Conservation (phyloP, 1,140 invertebrate species). For the Sarcophaga peregrina region DNA sequence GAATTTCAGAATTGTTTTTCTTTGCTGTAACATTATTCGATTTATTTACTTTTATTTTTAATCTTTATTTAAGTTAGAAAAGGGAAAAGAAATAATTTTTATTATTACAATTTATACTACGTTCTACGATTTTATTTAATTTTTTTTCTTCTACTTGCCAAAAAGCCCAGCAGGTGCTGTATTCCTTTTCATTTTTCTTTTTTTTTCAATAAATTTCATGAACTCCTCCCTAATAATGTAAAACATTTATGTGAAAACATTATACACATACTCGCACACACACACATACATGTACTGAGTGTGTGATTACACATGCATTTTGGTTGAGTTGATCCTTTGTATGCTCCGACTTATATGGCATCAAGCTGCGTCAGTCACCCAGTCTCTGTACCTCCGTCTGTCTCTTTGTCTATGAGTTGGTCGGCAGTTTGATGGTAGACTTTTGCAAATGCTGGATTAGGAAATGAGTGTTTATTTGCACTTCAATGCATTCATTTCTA, state of each 20-base stretch:
- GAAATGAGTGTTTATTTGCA: conserved; percentile 39
- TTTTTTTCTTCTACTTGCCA: conserved; percentile 1
- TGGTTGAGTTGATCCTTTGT: conserved; percentile 30
- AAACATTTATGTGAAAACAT: conserved; percentile 38
- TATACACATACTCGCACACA: not conserved
- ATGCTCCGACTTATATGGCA: conserved; percentile 17
- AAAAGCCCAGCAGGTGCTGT: conserved; percentile 36
- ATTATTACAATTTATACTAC: conserved; percentile 1
- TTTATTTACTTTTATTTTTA: too few relatives aligned
- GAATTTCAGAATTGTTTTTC: too few relatives aligned
- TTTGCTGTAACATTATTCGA: too few relatives aligned
- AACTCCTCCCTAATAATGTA: conserved; percentile 39
- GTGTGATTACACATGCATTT: conserved; percentile 12
- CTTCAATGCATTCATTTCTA: conserved; percentile 30
- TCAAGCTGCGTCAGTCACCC: conserved; percentile 34
- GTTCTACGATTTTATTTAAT: not conserved
- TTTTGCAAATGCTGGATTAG: conserved; percentile 29
- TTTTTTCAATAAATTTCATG: not conserved
- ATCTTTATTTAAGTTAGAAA: too few relatives aligned
- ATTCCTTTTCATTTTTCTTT: too few relatives aligned
- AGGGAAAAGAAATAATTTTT: not conserved
- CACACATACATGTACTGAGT: not conserved
- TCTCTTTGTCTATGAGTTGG: too few relatives aligned
- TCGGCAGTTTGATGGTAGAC: too few relatives aligned
- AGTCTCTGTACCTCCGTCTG: not conserved